Conservation (phyloP, 2,797 vertebrate genomes). For the Catamblyrhynchus diadema region DNA sequence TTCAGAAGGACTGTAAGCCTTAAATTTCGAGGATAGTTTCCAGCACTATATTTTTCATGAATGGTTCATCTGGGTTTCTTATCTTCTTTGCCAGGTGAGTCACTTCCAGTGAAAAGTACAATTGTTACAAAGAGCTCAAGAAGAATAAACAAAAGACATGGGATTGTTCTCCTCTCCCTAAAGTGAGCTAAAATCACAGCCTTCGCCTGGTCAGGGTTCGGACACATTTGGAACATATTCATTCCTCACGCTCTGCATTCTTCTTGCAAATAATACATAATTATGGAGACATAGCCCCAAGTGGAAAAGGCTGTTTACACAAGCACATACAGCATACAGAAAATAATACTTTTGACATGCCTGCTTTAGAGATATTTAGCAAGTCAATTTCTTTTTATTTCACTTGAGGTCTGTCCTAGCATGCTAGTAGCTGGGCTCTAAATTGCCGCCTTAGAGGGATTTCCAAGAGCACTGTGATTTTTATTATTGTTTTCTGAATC, state of each 20-base stretch:
- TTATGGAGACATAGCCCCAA: not conserved
- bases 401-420: constrained; percentile 16
- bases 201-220: not conserved
- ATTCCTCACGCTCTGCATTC: not conserved
- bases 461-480: not conserved
- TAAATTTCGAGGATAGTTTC: not conserved
- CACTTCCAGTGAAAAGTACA: constrained; percentile 27
- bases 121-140: not conserved
- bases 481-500: not conserved
- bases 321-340: not conserved
- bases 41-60: not conserved
- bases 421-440: not conserved
- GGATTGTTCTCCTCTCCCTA: not conserved
- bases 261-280: constrained; percentile 15
- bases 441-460: constrained; percentile 1
- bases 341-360: not conserved
- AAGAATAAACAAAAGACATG: constrained; percentile 19
- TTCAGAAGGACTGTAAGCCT: not conserved
- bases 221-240: constrained; percentile 20
- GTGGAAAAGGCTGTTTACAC: not conserved
- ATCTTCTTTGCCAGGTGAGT: constrained; percentile 49
- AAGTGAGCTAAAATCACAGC: constrained; percentile 9
- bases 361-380: constrained; percentile 1
- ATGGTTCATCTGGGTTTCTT: constrained; percentile 5
- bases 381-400: constrained; percentile 22